Conservation (phyloP, 35 echinoderm and acorn worm genomes). For the Ophioderma brevispina region DNA sequence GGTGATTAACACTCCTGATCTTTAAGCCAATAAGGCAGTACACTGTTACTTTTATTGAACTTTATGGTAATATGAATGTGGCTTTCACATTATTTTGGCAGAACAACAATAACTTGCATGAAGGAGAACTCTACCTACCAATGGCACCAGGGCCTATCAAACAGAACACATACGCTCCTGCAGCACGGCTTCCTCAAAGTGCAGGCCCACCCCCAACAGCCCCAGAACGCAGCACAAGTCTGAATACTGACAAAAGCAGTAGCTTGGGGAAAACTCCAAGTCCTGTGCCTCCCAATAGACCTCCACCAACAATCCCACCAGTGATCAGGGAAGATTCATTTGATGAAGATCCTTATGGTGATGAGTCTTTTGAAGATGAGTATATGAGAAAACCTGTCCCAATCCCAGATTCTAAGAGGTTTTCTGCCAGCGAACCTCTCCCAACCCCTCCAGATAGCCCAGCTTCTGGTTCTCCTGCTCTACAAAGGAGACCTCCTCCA, state of each 20-base stretch:
- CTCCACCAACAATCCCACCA: neutral
- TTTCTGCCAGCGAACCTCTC: neutral
- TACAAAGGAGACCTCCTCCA: slow-evolving; percentile 3
- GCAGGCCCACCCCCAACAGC: neutral
- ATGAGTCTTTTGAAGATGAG: neutral
- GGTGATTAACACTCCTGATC: too few relatives aligned
- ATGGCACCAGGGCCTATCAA: neutral
- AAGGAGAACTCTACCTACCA: neutral
- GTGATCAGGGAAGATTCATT: neutral
- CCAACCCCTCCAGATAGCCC: neutral
- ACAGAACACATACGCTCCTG: neutral
- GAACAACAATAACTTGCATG: neutral
- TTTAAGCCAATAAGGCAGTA: too few relatives aligned
- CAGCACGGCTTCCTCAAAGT: neutral
- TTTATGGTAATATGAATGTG: too few relatives aligned
- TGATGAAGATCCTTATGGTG: neutral
- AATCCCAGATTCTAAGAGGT: neutral
- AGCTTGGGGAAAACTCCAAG: neutral
- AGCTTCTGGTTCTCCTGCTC: neutral
- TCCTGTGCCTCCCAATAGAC: neutral
- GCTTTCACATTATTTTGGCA: neutral
- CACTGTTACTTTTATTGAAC: too few relatives aligned
- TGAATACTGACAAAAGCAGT: neutral
- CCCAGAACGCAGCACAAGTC: neutral
- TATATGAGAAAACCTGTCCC: neutral